phyloP scores from a whole-genome alignment of 2,888 invertebrate genomes.

The Chrysomela aeneicollis region DNA sequence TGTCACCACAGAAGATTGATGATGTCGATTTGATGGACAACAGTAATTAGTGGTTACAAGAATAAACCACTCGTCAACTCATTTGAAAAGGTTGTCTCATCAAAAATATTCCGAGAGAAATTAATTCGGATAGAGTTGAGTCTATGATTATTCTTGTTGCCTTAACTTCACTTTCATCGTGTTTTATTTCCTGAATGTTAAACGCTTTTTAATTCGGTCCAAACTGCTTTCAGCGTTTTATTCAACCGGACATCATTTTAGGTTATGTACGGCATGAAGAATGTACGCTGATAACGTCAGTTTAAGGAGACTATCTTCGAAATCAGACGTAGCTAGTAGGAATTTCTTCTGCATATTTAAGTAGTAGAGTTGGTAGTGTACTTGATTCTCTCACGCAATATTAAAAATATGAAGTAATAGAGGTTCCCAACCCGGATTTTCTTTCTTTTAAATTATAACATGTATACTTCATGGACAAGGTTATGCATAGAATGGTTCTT shows the following conservation, averaged over 20 bases:
- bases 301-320: conserved; percentile 39
- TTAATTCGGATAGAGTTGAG: not conserved
- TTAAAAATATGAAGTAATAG: conserved; percentile 26
- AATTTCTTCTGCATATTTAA: conserved; percentile 41
- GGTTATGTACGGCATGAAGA: conserved; percentile 24
- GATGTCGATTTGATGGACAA: not conserved
- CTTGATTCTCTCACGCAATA: conserved; percentile 29
- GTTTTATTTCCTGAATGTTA: not conserved
- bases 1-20: not conserved
- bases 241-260: not conserved
- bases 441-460: conserved; percentile 25
- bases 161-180: not conserved
- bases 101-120: not conserved
- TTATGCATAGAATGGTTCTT: not conserved
- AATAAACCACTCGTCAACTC: not conserved
- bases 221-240: not conserved
- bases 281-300: conserved; percentile 35
- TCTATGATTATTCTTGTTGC: not conserved
- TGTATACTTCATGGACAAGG: conserved; percentile 19
- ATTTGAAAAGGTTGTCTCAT: not conserved
- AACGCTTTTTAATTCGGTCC: not conserved
- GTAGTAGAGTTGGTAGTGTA: conserved; percentile 26
- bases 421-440: conserved; percentile 34
- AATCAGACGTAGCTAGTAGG: conserved; percentile 39
- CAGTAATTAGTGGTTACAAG: conserved; percentile 2